A percentile compares a stretch with the other conserved stretches of the same genome.
Evolutionary conservation across 2,113 vertebrate species (phyloP).

Genomic region (Strix aluco): DNA sequence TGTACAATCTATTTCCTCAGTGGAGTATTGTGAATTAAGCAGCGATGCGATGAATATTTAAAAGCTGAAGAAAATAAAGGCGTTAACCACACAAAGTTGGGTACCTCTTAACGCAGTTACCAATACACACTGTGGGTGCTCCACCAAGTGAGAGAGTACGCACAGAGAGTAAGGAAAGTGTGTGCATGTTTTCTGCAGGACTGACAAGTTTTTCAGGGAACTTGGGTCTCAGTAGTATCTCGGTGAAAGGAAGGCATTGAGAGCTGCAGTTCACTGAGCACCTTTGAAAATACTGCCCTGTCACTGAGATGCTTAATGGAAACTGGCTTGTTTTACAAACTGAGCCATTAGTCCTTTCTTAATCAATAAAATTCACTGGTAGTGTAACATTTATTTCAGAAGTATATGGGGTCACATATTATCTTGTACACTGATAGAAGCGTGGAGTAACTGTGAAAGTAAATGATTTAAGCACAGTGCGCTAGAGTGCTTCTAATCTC

Average conservation of each 20-base stretch:
- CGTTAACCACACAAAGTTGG: not conserved
- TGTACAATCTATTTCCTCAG: not conserved
- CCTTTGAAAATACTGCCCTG: not conserved
- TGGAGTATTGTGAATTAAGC: not conserved
- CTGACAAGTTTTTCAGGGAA: not conserved
- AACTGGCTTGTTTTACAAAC: not conserved
- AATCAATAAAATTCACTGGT: not conserved
- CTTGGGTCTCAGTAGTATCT: not conserved
- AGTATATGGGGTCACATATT: not conserved
- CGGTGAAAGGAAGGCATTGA: not conserved
- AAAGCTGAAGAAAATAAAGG: not conserved
- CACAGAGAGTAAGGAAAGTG: not conserved
- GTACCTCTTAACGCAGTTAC: not conserved
- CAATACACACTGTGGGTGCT: rapidly evolving
- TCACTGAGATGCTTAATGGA: not conserved
- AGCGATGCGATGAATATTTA: rapidly evolving
- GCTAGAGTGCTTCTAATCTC: not conserved
- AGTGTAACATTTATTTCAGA: not conserved
- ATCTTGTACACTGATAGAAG: not conserved
- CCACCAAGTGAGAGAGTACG: not conserved
- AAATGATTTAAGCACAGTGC: not conserved
- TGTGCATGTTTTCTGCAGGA: not conserved
- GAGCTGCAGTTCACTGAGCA: not conserved
- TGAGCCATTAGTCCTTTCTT: not conserved
- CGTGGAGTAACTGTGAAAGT: not conserved